Conservation (phyloP, 2,113 vertebrate species). For the Buteo buteo region DNA sequence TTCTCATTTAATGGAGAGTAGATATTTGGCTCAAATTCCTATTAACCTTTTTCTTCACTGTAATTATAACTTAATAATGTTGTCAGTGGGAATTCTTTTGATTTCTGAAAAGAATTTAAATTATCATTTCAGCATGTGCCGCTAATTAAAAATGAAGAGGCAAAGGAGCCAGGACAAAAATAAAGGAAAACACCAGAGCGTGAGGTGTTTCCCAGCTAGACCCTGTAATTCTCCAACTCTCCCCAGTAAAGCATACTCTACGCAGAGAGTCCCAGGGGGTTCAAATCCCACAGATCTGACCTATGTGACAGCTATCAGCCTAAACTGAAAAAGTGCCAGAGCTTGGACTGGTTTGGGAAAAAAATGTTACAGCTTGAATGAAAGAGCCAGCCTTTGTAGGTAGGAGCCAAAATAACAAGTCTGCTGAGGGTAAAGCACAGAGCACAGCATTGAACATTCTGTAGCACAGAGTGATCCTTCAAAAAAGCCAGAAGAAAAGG, state of each 20-base stretch:
- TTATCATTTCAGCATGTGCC: slow-evolving; percentile 50
- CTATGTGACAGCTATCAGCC: background rate
- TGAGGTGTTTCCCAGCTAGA: slow-evolving; percentile 12
- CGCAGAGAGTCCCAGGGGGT: background rate
- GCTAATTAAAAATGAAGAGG: slow-evolving; percentile 46
- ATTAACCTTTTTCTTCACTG: slow-evolving; percentile 38
- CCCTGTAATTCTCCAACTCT: background rate
- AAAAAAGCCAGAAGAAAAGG: background rate
- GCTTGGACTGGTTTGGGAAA: background rate
- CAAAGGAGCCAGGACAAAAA: slow-evolving; percentile 12
- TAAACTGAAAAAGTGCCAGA: background rate
- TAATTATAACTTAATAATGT: slow-evolving; percentile 55
- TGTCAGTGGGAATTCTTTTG: slow-evolving; percentile 54
- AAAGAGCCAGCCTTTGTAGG: background rate
- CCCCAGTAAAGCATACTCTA: background rate
- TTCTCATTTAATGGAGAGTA: slow-evolving; percentile 26
- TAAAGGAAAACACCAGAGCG: background rate
- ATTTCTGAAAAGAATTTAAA: slow-evolving; percentile 58
- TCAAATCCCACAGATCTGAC: background rate
- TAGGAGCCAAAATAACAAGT: background rate
- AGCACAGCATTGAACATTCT: background rate
- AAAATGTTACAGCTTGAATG: background rate
- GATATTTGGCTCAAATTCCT: slow-evolving; percentile 52
- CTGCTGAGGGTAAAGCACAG: background rate
- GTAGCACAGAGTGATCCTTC: background rate